Evolutionary conservation across 1,140 invertebrate species (phyloP).

Genomic region (Bicyclus anynana): DNA sequence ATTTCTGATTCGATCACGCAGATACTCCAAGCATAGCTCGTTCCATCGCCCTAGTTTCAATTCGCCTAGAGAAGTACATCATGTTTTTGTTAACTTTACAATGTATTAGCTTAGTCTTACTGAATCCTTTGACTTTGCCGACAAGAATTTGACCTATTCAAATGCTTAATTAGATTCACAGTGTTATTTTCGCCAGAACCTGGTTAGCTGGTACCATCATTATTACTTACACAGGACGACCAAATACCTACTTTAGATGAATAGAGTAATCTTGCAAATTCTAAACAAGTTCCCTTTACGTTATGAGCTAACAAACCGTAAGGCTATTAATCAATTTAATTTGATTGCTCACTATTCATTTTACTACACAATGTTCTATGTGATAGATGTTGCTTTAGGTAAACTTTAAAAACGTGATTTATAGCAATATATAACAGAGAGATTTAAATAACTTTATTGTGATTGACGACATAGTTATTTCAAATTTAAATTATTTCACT

Average conservation of each 20-base stretch:
- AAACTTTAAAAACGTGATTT: background rate
- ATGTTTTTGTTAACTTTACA: too few relatives aligned
- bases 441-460: background rate
- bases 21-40: too few relatives aligned
- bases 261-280: background rate
- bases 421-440: background rate
- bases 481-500: too few relatives aligned
- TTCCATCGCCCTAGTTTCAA: too few relatives aligned
- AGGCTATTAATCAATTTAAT: background rate
- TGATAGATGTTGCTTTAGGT: background rate
- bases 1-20: too few relatives aligned
- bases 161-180: background rate
- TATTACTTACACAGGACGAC: background rate
- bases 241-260: background rate
- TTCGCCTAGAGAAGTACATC: too few relatives aligned
- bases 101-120: too few relatives aligned
- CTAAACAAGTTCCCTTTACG: background rate
- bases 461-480: background rate
- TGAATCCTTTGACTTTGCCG: too few relatives aligned
- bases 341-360: background rate
- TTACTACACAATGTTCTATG: background rate
- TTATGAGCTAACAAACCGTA: background rate
- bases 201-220: background rate
- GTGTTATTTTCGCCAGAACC: background rate
- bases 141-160: too few relatives aligned